Evolutionary conservation across 2,888 invertebrate species (phyloP), one percentile per base, ranked within the genome.

Genomic region (Catocala nupta): DNA sequence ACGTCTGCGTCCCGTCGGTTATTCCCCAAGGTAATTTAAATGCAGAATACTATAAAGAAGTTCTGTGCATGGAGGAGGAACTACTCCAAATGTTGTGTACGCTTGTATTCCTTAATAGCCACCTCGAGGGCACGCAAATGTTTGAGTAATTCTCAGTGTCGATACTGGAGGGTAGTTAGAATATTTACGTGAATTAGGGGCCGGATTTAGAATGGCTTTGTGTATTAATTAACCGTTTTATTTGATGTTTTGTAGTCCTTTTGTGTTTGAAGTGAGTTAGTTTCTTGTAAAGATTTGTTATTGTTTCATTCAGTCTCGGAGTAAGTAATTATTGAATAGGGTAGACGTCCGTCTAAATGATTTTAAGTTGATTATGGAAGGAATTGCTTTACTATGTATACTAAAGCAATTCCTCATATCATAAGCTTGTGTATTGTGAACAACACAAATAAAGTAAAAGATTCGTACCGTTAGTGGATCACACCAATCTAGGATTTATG

Each of bases 21-120:
- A 87, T 82, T 85, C 90, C 90, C 87, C 59, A 73, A 86, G 91
- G 92, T 89, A 88, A 90, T 92, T 91, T 82, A 78, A 81, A 90
- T 91, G 91, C 91, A 86, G 84, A 84, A 83, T 82, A 77, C 84
- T 83, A 78, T 82, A 88, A 86, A 85, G 87, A 90, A 92, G 88
- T 92, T 91, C 84, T 81, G 85, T 88, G 88, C 88, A 90, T 85
- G 86, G 77, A 81, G 78, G 86, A 88, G 87, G 87, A 86, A 90
- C 89, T 87, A 85, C 87, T 88, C 79, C 81, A 74, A 84, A 86
- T 85, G 85, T 77, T 85, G 82, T 84, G 81, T 83, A 82, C 81
- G 78, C 63, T 52, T 84, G 87, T 90, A 81, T 83, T 84, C 81
- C 82, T 78, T 92, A 90, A 91, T 89, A 87, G 90, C 82, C 82